Conservation (phyloP, 2,888 invertebrate species). For the Amphimallon solstitiale region DNA sequence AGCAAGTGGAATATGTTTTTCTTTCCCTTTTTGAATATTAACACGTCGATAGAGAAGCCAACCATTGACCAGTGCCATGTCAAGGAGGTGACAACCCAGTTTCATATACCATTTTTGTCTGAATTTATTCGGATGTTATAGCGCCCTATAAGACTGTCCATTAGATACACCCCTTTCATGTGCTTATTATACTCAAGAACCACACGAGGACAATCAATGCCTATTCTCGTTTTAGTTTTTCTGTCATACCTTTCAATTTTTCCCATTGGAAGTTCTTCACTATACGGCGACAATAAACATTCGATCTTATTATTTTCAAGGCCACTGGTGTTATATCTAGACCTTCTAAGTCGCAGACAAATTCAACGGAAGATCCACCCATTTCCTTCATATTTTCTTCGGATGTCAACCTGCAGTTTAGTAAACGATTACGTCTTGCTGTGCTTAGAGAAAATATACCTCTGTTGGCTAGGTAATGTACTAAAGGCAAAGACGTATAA, state of each 20-base stretch:
- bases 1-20: background rate
- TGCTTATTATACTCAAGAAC: slow-evolving; percentile 21
- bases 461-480: slow-evolving; percentile 34
- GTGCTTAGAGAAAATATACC: slow-evolving; percentile 23
- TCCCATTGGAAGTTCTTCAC: too few relatives aligned
- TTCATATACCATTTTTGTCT: background rate
- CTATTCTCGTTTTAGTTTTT: background rate
- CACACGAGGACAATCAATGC: slow-evolving; percentile 17
- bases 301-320: too few relatives aligned
- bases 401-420: slow-evolving; percentile 12
- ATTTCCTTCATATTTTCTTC: too few relatives aligned
- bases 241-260: slow-evolving; percentile 10
- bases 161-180: slow-evolving; percentile 32
- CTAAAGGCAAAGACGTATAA: slow-evolving; percentile 36
- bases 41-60: slow-evolving; percentile 37
- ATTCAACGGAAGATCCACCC: too few relatives aligned
- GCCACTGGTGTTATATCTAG: too few relatives aligned
- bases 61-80: slow-evolving; percentile 40
- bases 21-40: background rate
- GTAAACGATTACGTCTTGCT: slow-evolving; percentile 24
- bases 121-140: too few relatives aligned
- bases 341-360: too few relatives aligned
- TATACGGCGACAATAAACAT: too few relatives aligned
- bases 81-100: slow-evolving; percentile 44
- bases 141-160: slow-evolving; percentile 10